These are phyloP conservation scores for Lagopus leucura DNA, from an alignment of 2,113 vertebrate genomes.

Conservation along the genomic window DNA sequence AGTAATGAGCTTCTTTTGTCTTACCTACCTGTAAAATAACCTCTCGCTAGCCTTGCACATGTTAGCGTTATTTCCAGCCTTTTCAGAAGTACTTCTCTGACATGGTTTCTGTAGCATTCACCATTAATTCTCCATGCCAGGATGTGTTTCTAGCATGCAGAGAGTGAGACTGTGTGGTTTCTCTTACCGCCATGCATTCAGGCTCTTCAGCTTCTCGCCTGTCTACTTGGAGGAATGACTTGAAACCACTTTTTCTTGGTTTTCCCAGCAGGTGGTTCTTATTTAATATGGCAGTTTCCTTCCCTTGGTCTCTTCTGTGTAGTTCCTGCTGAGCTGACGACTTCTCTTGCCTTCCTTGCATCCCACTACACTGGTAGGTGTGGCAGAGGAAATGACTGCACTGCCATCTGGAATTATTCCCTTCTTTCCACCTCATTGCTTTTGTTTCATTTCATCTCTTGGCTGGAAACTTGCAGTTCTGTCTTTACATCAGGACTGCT, in stretches of 20 bases:
- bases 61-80: background rate
- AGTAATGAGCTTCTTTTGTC: accelerated
- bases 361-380: background rate
- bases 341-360: background rate
- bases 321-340: background rate
- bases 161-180: conserved; percentile 9
- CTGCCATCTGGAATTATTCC: conserved; percentile 43
- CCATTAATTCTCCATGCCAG: background rate
- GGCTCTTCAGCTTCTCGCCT: background rate
- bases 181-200: background rate
- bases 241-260: background rate
- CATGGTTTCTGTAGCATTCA: background rate
- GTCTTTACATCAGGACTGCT: background rate
- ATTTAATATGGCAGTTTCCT: background rate
- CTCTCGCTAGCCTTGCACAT: background rate
- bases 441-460: background rate
- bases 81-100: background rate
- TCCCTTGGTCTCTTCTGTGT: background rate
- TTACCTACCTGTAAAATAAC: background rate
- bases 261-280: conserved; percentile 15
- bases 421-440: background rate
- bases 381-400: background rate
- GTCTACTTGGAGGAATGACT: background rate
- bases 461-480: background rate
- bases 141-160: background rate